Evolutionary conservation across 2,797 vertebrate species (phyloP).

Genomic region (Crenuchus spilurus): DNA sequence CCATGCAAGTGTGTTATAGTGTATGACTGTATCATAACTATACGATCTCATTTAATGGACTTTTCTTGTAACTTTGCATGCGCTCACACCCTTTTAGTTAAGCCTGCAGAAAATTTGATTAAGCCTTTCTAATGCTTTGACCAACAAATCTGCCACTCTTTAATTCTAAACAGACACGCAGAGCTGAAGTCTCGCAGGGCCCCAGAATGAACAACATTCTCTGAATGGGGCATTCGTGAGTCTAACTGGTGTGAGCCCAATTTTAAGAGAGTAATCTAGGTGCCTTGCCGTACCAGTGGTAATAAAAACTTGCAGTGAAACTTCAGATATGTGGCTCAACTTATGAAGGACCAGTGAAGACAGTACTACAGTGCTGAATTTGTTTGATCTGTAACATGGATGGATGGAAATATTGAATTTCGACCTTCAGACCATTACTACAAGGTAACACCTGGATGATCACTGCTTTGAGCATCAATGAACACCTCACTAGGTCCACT

Average conservation of each 20-base stretch:
- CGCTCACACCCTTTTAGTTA: background rate
- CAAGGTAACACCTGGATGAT: background rate
- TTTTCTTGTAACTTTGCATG: conserved; percentile 9
- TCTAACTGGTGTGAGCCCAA: background rate
- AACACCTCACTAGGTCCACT: too few relatives aligned
- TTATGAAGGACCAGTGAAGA: too few relatives aligned
- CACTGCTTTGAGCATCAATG: conserved; percentile 36
- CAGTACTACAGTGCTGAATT: too few relatives aligned
- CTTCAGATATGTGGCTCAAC: too few relatives aligned
- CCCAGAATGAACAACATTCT: background rate
- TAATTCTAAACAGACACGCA: conserved; percentile 13
- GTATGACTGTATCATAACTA: background rate
- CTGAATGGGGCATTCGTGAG: background rate
- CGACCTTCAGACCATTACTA: background rate
- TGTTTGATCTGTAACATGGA: too few relatives aligned
- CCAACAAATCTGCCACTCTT: background rate
- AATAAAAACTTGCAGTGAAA: background rate
- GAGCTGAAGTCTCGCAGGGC: background rate
- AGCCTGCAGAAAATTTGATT: conserved; percentile 16
- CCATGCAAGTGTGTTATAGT: conserved; percentile 29
- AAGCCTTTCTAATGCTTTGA: background rate
- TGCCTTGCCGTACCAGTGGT: background rate
- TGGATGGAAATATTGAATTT: background rate
- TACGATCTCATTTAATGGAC: conserved; percentile 25
- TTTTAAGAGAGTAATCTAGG: background rate